Base-by-base conservation (phyloP, 1,140 invertebrate genomes). In the Bicyclus anynana region DNA sequence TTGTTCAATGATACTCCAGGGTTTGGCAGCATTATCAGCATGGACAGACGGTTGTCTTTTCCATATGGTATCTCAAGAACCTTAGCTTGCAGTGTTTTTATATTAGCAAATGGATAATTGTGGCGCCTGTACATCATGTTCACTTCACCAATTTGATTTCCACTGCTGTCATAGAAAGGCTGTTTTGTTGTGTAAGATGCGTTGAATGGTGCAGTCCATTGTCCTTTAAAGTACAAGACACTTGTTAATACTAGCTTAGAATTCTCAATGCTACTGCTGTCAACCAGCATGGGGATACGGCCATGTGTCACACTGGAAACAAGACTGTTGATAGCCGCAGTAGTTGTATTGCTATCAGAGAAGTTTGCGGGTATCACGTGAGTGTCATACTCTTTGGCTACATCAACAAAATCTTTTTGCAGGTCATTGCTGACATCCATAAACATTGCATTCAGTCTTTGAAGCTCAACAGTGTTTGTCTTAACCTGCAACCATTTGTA, bases 141-240 rank as follows among this genome's bases (percentile, higher is more conserved):
- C 0, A 93, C 91, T 60, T 90, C 69, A 5, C 90, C 90, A 7
- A 92, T 75, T 53, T 77, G 68, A 2, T 80, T 75, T 5, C 85
- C 89, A 12, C 81, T 69, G 40, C 91, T 90, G 58, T 91, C 84
- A 49, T 83, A 91, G 59, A 93, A 93, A 0, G 81, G 62, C 47
- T 87, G 80, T 54, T 65, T 74, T 16, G 62, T 68, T n/a, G 95
- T 97, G 0, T 65, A 69, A 0, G 86, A 76, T n/a, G 70, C 66
- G 70, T 95, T 92, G 67, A 97, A 97, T 0, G 92, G 91, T 4
- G 90, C 83, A 47, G 91, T 89, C 96, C 96, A 97, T 23, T 90
- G 84, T 9, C 94, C 95, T 87, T 95, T 96, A 84, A 97, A 97
- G 73, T 94, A 96, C 14, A 97, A 80, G 0, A 93, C 93, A 67